A percentile compares a stretch with the other conserved stretches of the same genome.
Evolutionary conservation across 2,797 vertebrate genomes (phyloP).

Genomic region (Emydoidea blandingii): DNA sequence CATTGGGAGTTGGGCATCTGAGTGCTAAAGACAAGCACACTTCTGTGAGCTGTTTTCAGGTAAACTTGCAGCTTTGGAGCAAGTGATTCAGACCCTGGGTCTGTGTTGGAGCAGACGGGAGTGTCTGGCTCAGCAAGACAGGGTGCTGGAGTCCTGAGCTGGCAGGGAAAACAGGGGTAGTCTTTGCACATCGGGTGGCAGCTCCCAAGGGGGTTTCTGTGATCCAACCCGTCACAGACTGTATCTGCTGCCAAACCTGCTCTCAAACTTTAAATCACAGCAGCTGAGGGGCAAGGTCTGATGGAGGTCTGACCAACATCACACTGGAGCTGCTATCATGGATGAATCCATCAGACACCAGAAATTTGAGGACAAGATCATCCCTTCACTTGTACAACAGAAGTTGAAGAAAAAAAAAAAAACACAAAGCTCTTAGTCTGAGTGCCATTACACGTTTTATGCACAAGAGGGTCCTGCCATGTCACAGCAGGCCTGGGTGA

Average conservation of each 20-base stretch:
- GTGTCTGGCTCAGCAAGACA: no score
- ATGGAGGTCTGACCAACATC: neutral
- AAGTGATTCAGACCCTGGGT: no score
- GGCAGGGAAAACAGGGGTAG: no score
- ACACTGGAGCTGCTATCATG: neutral
- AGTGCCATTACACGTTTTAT: neutral
- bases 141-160: no score
- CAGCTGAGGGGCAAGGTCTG: neutral
- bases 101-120: no score
- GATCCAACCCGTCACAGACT: neutral
- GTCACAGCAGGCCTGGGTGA: neutral
- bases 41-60: no score
- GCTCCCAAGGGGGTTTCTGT: no score
- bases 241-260: neutral
- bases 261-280: neutral
- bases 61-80: no score
- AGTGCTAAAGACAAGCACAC: no score
- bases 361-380: slow-evolving; percentile 15
- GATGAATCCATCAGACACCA: neutral
- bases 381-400: neutral
- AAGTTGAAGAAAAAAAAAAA: neutral
- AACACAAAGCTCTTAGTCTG: neutral
- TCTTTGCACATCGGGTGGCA: no score
- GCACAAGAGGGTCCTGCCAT: neutral
- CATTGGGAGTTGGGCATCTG: no score